Percentiles rank a stretch among this genome's conserved stretches.
These are phyloP conservation scores for Synaphobranchus kaupii DNA, from an alignment of 2,797 vertebrate species.

Conservation along the genomic window DNA sequence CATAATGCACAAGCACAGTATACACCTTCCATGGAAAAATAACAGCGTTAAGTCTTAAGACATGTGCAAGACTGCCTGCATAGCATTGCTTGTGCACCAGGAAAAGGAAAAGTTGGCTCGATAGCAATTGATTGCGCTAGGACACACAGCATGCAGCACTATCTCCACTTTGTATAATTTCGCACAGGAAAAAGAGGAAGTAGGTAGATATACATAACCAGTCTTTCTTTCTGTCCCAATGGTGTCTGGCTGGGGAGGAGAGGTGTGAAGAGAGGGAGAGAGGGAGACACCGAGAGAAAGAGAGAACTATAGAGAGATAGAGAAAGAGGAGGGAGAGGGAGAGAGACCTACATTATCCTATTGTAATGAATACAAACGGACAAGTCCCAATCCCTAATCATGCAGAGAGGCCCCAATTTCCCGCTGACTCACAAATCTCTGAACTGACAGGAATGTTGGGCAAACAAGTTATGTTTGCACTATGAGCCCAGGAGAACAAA, in stretches of 20 bases:
- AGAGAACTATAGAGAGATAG: constrained; percentile 24
- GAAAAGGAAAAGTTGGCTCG: neutral
- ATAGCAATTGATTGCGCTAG: constrained; percentile 14
- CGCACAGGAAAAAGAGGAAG: constrained; percentile 42
- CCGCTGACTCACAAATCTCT: constrained; percentile 66
- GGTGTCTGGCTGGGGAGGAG: neutral
- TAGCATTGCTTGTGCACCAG: neutral
- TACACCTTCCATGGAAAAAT: constrained; percentile 35
- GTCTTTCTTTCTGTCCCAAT: neutral
- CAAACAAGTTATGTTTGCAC: constrained; percentile 53
- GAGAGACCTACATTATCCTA: constrained; percentile 51
- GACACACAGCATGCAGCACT: neutral
- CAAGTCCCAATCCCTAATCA: constrained; percentile 66
- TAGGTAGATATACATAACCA: constrained; percentile 46
- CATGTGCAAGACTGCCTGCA: neutral
- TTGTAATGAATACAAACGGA: constrained; percentile 63
- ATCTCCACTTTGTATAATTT: constrained; percentile 38
- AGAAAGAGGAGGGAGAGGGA: constrained; percentile 28
- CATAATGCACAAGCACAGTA: constrained; percentile 10
- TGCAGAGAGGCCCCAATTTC: constrained; percentile 66
- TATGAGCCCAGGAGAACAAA: constrained; percentile 17
- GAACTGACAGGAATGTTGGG: constrained; percentile 64
- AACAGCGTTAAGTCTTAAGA: constrained; percentile 21
- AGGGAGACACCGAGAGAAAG: constrained; percentile 9
- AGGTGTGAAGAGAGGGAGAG: constrained; percentile 14